Evolutionary conservation across 2,113 vertebrate species (phyloP).

Genomic region (Malurus elegans): DNA sequence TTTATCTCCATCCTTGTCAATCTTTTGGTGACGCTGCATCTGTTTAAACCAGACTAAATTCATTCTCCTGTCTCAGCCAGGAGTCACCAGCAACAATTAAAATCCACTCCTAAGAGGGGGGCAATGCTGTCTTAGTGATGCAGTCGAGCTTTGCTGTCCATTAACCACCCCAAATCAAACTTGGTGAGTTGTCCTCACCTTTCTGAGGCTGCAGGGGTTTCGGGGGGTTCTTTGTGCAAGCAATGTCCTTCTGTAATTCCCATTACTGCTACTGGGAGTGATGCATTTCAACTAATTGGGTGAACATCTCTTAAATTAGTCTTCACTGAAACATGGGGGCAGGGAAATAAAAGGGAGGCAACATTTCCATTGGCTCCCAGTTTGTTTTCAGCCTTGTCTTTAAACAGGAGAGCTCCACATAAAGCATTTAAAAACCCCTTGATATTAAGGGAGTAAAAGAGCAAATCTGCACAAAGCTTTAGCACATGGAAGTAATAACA

Average conservation of each 20-base stretch:
- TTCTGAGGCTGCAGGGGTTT: neutral
- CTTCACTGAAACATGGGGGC: neutral
- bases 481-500: neutral
- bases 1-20: neutral
- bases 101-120: neutral
- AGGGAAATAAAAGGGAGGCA: neutral
- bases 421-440: neutral
- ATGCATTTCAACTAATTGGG: constrained; percentile 9
- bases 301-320: constrained; percentile 3
- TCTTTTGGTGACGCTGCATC: neutral
- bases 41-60: neutral
- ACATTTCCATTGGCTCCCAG: neutral
- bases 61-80: neutral
- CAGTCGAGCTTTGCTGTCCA: neutral
- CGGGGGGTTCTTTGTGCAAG: neutral
- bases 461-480: neutral
- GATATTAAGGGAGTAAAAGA: neutral
- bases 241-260: neutral
- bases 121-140: neutral
- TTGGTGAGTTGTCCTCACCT: neutral
- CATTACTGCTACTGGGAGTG: constrained; percentile 6
- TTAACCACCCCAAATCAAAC: neutral
- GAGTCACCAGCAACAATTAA: neutral
- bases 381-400: neutral
- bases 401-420: neutral